Evolutionary conservation across 53 echinoderm and acorn worm species (phyloP).

Genomic region (Glandiceps talaboti): DNA sequence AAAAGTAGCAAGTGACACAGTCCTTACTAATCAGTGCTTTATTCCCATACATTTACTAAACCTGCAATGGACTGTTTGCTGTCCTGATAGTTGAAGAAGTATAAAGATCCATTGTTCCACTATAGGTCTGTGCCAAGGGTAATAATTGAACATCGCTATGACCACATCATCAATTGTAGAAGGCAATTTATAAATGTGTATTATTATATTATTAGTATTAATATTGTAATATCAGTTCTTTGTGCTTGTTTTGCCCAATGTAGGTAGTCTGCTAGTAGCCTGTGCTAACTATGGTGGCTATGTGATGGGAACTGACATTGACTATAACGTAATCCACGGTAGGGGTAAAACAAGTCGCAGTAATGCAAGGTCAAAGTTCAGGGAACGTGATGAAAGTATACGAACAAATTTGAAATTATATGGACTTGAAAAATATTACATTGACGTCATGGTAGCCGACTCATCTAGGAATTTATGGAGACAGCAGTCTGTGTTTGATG

Average conservation of each 20-base stretch:
- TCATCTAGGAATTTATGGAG: constrained; percentile 79
- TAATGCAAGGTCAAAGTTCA: constrained; percentile 29
- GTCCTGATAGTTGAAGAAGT: no score
- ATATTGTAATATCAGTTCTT: no score
- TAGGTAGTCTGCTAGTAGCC: constrained; percentile 77
- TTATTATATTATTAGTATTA: no score
- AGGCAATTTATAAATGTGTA: no score
- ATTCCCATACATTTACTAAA: no score
- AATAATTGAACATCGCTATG: no score
- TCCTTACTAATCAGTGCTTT: no score
- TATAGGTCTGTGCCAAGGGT: no score
- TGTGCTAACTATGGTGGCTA: constrained; percentile 89
- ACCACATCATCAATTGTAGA: no score
- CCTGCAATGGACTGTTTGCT: no score
- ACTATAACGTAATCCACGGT: constrained; percentile 66
- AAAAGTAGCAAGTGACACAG: no score
- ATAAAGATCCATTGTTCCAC: no score
- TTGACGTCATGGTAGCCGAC: constrained; percentile 87
- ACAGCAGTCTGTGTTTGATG: constrained; percentile 85
- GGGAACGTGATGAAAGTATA: constrained; percentile 88
- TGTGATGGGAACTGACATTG: constrained; percentile 78
- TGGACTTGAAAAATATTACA: constrained; percentile 52
- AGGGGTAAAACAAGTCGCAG: constrained; percentile 71
- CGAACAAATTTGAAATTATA: constrained; percentile 73
- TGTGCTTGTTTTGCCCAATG: background rate